These are phyloP conservation scores for Euclidia mi DNA, from an alignment of 2,888 invertebrate genomes.

Conservation along the genomic window DNA sequence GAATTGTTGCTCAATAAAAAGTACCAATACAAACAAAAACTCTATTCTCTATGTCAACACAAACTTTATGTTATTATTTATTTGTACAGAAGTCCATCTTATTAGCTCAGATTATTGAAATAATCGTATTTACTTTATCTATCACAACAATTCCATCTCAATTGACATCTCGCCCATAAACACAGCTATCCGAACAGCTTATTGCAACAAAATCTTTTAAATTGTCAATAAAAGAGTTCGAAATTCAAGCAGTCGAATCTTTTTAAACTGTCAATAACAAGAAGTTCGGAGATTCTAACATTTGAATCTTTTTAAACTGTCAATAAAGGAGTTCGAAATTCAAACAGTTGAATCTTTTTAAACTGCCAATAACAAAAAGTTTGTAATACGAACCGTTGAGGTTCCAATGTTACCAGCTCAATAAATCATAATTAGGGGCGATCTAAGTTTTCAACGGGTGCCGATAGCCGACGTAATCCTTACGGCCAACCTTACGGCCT, in stretches of 20 bases:
- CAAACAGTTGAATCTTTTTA: slow-evolving; percentile 22
- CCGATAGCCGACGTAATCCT: slow-evolving; percentile 78
- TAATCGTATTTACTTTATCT: neutral
- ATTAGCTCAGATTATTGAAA: neutral
- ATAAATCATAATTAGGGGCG: slow-evolving; percentile 87
- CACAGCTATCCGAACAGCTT: slow-evolving; percentile 12
- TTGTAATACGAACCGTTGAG: slow-evolving; percentile 24
- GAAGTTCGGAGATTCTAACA: too few species aligned
- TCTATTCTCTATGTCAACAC: too few species aligned
- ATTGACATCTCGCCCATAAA: slow-evolving; percentile 12
- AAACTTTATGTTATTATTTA: too few species aligned
- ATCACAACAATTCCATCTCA: slow-evolving; percentile 9
- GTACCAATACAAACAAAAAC: too few species aligned
- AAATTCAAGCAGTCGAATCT: slow-evolving; percentile 22
- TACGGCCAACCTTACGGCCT: slow-evolving; percentile 61
- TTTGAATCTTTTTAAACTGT: slow-evolving; percentile 35
- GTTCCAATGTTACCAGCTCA: slow-evolving; percentile 24
- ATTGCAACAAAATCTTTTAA: slow-evolving; percentile 28
- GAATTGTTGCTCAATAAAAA: too few species aligned
- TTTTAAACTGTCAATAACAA: slow-evolving; percentile 35
- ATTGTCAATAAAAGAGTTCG: slow-evolving; percentile 33
- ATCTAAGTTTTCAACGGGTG: slow-evolving; percentile 82
- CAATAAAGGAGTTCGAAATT: slow-evolving; percentile 30
- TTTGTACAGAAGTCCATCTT: neutral
- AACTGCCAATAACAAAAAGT: slow-evolving; percentile 37